A percentile compares a stretch with the other conserved stretches of the same genome.
Evolutionary conservation across 2,113 vertebrate species (phyloP).

Genomic region (Dolichallabes microphthalmus): DNA sequence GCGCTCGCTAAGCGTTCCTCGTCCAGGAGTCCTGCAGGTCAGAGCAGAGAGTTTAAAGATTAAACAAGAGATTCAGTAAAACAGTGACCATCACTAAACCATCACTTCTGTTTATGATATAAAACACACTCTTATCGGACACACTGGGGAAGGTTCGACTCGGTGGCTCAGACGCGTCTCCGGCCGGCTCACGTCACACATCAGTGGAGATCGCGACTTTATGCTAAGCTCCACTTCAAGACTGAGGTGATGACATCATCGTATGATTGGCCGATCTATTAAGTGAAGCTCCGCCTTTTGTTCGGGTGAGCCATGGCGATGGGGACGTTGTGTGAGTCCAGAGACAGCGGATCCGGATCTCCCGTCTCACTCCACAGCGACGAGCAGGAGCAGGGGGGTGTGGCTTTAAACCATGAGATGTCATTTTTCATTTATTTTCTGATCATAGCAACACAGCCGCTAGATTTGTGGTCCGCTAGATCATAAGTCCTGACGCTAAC

Average conservation of each 20-base stretch:
- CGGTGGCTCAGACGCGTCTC: not conserved
- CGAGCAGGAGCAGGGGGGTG: not conserved
- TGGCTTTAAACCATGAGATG: not conserved
- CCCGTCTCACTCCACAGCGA: too few species aligned
- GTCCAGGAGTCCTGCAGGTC: slow-evolving; percentile 78
- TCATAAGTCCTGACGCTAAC: too few species aligned
- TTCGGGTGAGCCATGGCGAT: not conserved
- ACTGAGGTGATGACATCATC: not conserved
- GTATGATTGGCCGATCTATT: not conserved
- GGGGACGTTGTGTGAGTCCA: too few species aligned
- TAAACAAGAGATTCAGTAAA: not conserved
- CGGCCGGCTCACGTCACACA: not conserved
- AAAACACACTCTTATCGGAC: not conserved
- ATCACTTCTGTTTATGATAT: not conserved
- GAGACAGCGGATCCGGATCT: too few species aligned
- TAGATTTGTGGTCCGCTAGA: too few species aligned
- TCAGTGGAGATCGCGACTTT: not conserved
- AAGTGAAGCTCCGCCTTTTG: not conserved
- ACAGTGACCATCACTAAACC: too few species aligned
- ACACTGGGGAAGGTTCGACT: not conserved
- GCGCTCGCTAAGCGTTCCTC: slow-evolving; percentile 85
- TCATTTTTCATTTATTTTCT: not conserved
- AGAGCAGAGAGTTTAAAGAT: not conserved
- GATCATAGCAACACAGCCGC: too few species aligned
- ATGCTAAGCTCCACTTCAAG: not conserved